These are phyloP conservation scores for Oncorhynchus mykiss DNA, from an alignment of 2,113 vertebrate species.

Conservation along the genomic window DNA sequence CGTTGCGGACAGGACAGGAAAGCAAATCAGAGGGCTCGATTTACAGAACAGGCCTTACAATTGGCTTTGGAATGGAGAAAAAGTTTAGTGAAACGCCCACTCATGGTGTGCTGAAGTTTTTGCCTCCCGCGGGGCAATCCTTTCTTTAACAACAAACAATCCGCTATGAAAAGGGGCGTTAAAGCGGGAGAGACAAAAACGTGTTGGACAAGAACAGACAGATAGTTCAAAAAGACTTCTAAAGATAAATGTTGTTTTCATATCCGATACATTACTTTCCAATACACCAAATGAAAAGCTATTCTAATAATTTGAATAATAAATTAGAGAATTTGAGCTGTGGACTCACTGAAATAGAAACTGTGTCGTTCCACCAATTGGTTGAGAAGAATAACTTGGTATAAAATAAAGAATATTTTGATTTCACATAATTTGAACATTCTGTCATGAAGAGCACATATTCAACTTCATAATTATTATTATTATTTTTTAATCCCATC, in stretches of 20 bases:
- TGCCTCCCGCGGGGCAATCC: conserved; percentile 24
- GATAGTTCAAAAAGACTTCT: background rate
- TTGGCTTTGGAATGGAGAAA: conserved; percentile 60
- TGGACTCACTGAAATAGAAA: no score
- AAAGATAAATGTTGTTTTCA: background rate
- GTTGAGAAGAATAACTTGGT: no score
- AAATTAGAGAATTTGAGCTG: no score
- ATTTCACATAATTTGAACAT: no score
- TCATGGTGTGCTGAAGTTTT: conserved; percentile 51
- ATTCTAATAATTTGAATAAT: no score
- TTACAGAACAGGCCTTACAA: conserved; percentile 43
- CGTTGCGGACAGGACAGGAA: conserved; percentile 29
- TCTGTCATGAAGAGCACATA: no score
- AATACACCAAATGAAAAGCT: no score
- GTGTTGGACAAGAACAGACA: background rate
- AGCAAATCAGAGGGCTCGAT: conserved; percentile 62
- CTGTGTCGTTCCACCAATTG: no score
- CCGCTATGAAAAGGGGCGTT: conserved; percentile 6
- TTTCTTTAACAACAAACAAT: conserved; percentile 21
- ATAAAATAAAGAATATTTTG: no score
- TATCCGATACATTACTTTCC: no score
- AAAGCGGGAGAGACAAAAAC: conserved; percentile 49
- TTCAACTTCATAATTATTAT: no score
- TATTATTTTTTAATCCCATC: no score
- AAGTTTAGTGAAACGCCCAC: conserved; percentile 41